Evolutionary conservation across 2,113 vertebrate genomes (phyloP), one percentile per base, ranked within the genome.

Genomic region (Baryphthengus martii): DNA sequence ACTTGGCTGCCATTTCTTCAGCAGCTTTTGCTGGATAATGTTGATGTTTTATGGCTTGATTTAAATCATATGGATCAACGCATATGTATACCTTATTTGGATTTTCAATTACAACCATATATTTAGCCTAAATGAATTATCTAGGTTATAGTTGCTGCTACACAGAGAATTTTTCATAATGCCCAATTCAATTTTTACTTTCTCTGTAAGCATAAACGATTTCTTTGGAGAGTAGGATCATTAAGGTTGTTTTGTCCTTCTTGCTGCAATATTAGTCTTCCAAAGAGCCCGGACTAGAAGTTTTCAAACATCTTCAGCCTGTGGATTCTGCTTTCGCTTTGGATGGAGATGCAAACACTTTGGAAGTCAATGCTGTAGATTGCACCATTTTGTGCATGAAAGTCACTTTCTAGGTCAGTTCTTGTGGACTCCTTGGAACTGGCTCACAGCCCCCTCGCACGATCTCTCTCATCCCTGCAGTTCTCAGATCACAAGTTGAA

Each of bases 31-130:
- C 82, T 90, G 88, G 82, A 84, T 96, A 96, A 96, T 94, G 95
- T 95, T 96, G 85, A 86, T 90, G 90, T 68, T 97, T 93, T 93
- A 93, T 84, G 80, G 95, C 95, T 90, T 95, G 93, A 93, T 96
- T 96, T 97, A 96, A 96, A 96, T 97, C 90, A 91, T 67, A 81
- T 72, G 92, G 96, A 94, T 97, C 95, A 96, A 96, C 95, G 93
- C 92, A 92, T 91, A 86, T 94, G 92, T 92, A 95, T 90, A 78
- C 88, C 90, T 96, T 96, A 94, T 92, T 96, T 96, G 90, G 94
- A 74, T 94, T 96, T 97, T 93, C 93, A 97, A 94, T 95, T 96
- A 95, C 88, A 78, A 81, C 73, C 47, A 21, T 93, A 88, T 93
- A 96, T 94, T 97, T 97, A 96, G 95, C 66, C 92, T 96, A 96